Evolutionary conservation across 2,888 invertebrate genomes (phyloP), one percentile per base, ranked within the genome.

Genomic region (Coleophora deauratella): DNA sequence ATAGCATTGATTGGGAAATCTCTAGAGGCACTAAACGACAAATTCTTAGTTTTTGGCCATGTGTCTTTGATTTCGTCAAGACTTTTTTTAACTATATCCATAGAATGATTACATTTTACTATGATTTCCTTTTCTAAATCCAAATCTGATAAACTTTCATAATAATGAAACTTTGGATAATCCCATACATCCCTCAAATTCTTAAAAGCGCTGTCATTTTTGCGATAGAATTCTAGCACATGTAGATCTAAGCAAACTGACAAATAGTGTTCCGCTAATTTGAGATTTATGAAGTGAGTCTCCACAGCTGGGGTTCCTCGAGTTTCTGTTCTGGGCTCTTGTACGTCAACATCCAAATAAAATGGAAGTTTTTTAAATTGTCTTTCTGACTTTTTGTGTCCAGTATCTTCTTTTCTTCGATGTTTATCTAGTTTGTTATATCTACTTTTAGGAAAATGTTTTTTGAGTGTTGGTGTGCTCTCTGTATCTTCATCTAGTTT

Each of bases 341-440:
- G 21, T 33, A 38, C 11, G 11, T 38, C 38, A 27, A 38, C 12
- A 21, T 38, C 38, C 12, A 38, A 33, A 30, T 38, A 38, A 9
- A 27, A 27, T n/a, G 11, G 33, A 13, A 33, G 2, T 15, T 8
- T 10, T 32, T 38, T 15, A 12, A 11, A 12, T 37, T 34, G 8
- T 27, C 2, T 11, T 2, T n/a, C 36, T 1, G 9, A 8, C 6
- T 27, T 36, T 33, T 27, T 21, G 33, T 21, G 21, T 4, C 21
- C 21, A 21, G 3, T 21, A 4, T 21, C 21, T 3, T 21, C 21
- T 15, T 14, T 12, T 35, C 15, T 3, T 3, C 9, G 9, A 35
- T 35, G 15, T 14, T 15, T 15, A 14, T 35, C 9, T 14, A 15
- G 9, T 14, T 9, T 35, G 2, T 9, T 11, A 9, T 11, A 9